Evolutionary conservation across 2,888 invertebrate species (phyloP), one percentile per base, ranked within the genome.

Genomic region (Lamellibrachia satsuma): DNA sequence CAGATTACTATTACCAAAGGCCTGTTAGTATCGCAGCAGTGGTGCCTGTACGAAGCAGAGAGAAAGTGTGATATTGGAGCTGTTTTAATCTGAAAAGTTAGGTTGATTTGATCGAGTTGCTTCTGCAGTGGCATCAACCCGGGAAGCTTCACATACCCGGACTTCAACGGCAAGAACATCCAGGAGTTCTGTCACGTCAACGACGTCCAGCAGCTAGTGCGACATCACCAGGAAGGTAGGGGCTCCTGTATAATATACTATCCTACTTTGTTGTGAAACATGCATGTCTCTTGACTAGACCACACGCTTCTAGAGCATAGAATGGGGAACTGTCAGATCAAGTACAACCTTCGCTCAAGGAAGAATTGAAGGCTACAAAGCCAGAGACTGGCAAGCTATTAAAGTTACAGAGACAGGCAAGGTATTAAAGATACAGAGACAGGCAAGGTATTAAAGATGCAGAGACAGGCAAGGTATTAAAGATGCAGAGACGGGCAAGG

Each of bases 141-240:
- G 22, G 94, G 94, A 93, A 94, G 95, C 92, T 95, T 95, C 93
- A 94, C 93, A 52, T 95, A 95, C 92, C 94, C 95, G 22, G 95
- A 95, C 91, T 95, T 97, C 95, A 96, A 97, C 95, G 98, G 98
- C 94, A 97, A 97, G 94, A 97, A 97, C 94, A 97, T 98, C 96
- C 98, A 98, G 96, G 98, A 99, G 95, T 97, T 98, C 95, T 98
- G 98, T 96, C 98, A 98, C 97, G 98, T 97, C 95, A 97, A 97
- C 96, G 99, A 99, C 97, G 97, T 98, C 95, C 97, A 97, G 94
- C 98, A 98, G 96, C 97, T 99, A 94, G 97, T 97, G 95, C 97
- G 97, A 95, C 98, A 99, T 97, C 97, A 99, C 95, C 98, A 98
- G 96, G 98, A 98, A 96, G 98, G 97, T 96, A 94, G 93, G 39